Base-by-base conservation (phyloP, 1,140 invertebrate species). In the Oryctes rhinoceros region DNA sequence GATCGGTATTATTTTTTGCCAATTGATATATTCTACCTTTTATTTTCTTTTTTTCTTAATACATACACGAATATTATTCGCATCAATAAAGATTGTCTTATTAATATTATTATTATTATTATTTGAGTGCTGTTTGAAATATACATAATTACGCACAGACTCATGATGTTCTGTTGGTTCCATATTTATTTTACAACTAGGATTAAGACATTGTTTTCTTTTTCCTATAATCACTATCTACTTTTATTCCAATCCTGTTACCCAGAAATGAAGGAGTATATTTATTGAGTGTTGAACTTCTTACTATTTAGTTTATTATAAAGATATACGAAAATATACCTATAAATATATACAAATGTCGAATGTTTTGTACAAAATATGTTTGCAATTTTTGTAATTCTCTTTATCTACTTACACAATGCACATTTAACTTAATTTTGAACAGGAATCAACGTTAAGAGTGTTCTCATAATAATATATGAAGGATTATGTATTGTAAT, bases 391-490 rank as follows among this genome's bases (percentile, higher is more conserved):
- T 71, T 35, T 71, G 20, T 71, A 71, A 71, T 71, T 71, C 20
- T 71, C 20, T 24, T 59, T 11, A 71, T 13, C 35, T 37, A 71
- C 20, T 5, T 30, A 35, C 24, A 71, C 65, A 18, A 30, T 35
- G 65, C 65, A 71, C 65, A 71, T 71, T n/a, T 71, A 30, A 35
- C 35, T 71, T 71, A 71, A 35, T 71, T 71, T 71, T 35, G 53
- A 35, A 30, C 65, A 13, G 35, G 24, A 67, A 71, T 13, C 35
- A 24, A 71, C 35, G 62, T 9, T 59, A 71, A 71, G 65, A 71
- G 24, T 71, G 20, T 71, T 71, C 20, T 30, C 20, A 71, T 10
- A 35, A 71, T 35, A 71, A 71, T 20, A 30, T 6, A n/a, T 15
- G 10, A 15, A n/a, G 18, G 53, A 15, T 59, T 59, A 15, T 9